phyloP scores from a whole-genome alignment of 2,797 vertebrate genomes.

The Lagodon rhomboides region DNA sequence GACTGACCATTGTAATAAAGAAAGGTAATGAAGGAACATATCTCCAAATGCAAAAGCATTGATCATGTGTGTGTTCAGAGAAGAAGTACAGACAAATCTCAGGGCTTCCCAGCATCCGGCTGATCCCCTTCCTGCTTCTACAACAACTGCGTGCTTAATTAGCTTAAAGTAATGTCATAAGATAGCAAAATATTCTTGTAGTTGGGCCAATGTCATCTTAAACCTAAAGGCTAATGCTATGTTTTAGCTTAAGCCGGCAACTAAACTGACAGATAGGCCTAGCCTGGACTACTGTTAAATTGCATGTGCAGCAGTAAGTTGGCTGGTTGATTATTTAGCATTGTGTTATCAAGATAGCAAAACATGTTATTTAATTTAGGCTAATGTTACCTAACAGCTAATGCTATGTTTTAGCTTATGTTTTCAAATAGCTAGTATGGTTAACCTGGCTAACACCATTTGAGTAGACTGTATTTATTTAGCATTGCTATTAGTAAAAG shows the following conservation, averaged over 20 bases:
- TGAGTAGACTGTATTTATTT: background rate
- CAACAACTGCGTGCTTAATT: too few relatives aligned
- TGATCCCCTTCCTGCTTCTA: too few relatives aligned
- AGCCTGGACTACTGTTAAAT: background rate
- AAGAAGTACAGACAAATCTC: too few relatives aligned
- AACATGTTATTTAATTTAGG: background rate
- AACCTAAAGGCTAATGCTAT: too few relatives aligned
- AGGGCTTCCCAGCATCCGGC: too few relatives aligned
- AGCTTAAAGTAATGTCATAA: too few relatives aligned
- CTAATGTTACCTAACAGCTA: background rate
- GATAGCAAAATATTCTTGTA: too few relatives aligned
- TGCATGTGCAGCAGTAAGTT: background rate
- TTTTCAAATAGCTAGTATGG: background rate
- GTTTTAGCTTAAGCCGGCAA: too few relatives aligned
- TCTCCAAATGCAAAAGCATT: background rate
- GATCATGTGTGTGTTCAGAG: background rate
- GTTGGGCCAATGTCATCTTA: too few relatives aligned
- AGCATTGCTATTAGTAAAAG: background rate
- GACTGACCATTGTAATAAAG: too few relatives aligned
- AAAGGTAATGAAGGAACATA: background rate
- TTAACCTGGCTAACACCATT: background rate
- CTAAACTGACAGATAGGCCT: too few relatives aligned
- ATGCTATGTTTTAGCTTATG: background rate
- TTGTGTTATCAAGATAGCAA: background rate
- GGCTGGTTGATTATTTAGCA: background rate